Percentiles rank a stretch among this genome's conserved stretches.
These are phyloP conservation scores for Lichenostomus cassidix DNA, from an alignment of 2,113 vertebrate genomes.

Conservation along the genomic window DNA sequence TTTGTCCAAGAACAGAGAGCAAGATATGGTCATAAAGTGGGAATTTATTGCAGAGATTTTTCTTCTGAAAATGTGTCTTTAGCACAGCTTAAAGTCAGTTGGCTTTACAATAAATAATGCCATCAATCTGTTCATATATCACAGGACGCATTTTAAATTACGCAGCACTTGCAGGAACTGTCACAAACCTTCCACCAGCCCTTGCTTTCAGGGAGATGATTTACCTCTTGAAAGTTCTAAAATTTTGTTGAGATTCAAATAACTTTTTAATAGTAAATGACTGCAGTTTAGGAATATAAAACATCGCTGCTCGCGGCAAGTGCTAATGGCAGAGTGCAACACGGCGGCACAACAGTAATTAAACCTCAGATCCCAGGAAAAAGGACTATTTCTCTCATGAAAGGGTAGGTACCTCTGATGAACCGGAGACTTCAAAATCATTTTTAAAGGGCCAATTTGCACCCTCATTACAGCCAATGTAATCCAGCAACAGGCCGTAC, in stretches of 20 bases:
- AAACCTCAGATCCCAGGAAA: neutral
- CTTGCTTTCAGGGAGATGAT: constrained; percentile 17
- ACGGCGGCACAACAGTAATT: neutral
- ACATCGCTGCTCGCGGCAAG: neutral
- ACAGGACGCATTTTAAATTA: constrained; percentile 72
- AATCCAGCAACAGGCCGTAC: neutral
- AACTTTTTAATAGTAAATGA: neutral
- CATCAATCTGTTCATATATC: constrained; percentile 66
- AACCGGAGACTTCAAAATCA: neutral
- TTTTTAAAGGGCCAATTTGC: neutral
- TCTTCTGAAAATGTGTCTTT: constrained; percentile 56
- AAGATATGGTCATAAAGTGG: constrained; percentile 4
- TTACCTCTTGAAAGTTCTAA: constrained; percentile 39
- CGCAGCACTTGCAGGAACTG: constrained; percentile 56
- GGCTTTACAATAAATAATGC: constrained; percentile 57
- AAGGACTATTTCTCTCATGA: neutral
- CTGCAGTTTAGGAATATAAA: neutral
- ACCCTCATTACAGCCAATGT: neutral
- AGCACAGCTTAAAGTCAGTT: neutral
- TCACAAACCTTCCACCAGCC: constrained; percentile 70
- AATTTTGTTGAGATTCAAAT: constrained; percentile 46
- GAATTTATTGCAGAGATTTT: constrained; percentile 26
- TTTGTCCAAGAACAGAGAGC: constrained; percentile 3
- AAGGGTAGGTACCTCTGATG: neutral
- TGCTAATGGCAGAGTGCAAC: neutral